Evolutionary conservation across 2,888 invertebrate species (phyloP).

Genomic region (Neoascia interrupta): DNA sequence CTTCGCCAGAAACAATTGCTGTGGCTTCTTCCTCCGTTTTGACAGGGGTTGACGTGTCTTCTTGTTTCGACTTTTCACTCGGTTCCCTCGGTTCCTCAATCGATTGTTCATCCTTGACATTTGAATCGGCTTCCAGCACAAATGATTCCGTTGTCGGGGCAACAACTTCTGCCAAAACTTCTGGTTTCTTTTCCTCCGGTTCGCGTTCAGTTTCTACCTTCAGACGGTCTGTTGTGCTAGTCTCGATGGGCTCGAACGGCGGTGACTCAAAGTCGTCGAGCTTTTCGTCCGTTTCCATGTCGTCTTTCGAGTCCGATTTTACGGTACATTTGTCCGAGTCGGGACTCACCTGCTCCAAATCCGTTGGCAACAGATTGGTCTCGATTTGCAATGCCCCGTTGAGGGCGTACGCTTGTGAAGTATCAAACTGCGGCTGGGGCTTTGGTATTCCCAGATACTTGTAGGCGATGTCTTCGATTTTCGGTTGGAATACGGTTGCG

Average conservation of each 20-base stretch:
- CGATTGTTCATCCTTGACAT: slow-evolving; percentile 63
- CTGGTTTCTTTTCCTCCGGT: slow-evolving; percentile 59
- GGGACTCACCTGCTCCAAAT: slow-evolving; percentile 90
- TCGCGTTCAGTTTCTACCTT: slow-evolving; percentile 72
- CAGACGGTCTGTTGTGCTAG: slow-evolving; percentile 53
- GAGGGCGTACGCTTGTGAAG: slow-evolving; percentile 70
- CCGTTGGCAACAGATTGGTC: slow-evolving; percentile 85
- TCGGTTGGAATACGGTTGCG: slow-evolving; percentile 90
- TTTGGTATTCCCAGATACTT: slow-evolving; percentile 90
- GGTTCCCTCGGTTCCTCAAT: slow-evolving; percentile 70
- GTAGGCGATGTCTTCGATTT: slow-evolving; percentile 94
- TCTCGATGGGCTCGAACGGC: slow-evolving; percentile 84
- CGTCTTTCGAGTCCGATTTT: slow-evolving; percentile 76
- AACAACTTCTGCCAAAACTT: background rate
- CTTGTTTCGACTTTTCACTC: slow-evolving; percentile 13
- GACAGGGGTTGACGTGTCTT: slow-evolving; percentile 7
- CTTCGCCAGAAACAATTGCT: slow-evolving; percentile 80
- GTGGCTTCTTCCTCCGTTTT: slow-evolving; percentile 24
- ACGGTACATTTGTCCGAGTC: slow-evolving; percentile 85
- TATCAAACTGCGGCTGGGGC: slow-evolving; percentile 80
- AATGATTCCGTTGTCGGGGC: background rate
- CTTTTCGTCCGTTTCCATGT: slow-evolving; percentile 74
- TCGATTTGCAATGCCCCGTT: slow-evolving; percentile 76
- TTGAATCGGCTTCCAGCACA: background rate
- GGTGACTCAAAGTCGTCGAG: slow-evolving; percentile 83